These are phyloP conservation scores for Aurelia sp. DNA, from an alignment of 30 jellyfish, hydroid and myxozoan species.

Conservation along the genomic window DNA sequence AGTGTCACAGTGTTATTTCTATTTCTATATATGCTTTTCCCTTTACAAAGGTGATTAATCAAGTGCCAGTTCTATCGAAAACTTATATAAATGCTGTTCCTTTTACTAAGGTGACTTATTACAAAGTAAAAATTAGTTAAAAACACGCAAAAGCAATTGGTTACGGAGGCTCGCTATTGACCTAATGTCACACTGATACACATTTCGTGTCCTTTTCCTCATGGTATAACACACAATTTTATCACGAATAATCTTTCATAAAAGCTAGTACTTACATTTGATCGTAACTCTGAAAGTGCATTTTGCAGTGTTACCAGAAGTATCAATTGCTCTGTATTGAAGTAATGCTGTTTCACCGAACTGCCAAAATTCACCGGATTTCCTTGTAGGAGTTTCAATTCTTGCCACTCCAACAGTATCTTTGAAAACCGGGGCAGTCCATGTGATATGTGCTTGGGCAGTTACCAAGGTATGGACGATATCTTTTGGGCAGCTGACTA, in stretches of 20 bases:
- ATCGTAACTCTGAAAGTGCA: slow-evolving; percentile 89
- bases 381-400: slow-evolving; percentile 58
- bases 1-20: too few species aligned
- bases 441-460: slow-evolving; percentile 32
- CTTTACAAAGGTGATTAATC: too few species aligned
- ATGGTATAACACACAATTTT: too few species aligned
- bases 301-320: slow-evolving; percentile 83
- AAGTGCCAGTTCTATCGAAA: too few species aligned
- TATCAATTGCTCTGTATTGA: slow-evolving; percentile 89
- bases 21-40: too few species aligned
- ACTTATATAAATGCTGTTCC: too few species aligned
- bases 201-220: too few species aligned
- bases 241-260: not conserved
- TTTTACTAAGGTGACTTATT: too few species aligned
- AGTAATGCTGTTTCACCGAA: slow-evolving; percentile 63
- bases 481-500: slow-evolving; percentile 85
- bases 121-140: too few species aligned
- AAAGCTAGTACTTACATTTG: slow-evolving; percentile 67
- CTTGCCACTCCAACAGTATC: slow-evolving; percentile 87
- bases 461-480: slow-evolving; percentile 40
- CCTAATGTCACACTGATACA: too few species aligned
- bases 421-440: slow-evolving; percentile 85
- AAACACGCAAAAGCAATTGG: too few species aligned
- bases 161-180: too few species aligned
- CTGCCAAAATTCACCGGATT: slow-evolving; percentile 72